Base-by-base conservation (phyloP, 2,888 invertebrate genomes). In the Acanthosoma haemorrhoidale region DNA sequence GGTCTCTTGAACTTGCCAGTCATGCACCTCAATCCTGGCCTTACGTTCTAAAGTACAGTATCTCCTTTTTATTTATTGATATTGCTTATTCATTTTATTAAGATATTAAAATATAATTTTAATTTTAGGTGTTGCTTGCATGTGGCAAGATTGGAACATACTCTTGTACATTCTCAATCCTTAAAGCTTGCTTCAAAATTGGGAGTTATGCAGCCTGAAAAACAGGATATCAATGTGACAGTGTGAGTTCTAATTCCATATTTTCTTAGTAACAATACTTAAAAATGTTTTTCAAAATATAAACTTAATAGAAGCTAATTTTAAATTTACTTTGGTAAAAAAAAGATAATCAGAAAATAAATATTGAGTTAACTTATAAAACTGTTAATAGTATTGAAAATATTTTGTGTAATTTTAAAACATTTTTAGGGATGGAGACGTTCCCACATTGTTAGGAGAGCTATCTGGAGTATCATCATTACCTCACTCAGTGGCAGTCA, bases 11-110 rank as follows among this genome's bases (percentile, higher is more conserved):
- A 78, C 84, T 96, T 6, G 96, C 94, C 4, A 93, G 94, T 39
- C 94, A 95, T 77, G 92, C 95, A 29, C 86, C 92, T 16, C 92
- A 94, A 75, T 96, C 96, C 77, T 97, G 97, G 97, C 91, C 92
- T 73, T 95, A 97, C 78, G 92, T 97, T 72, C 94, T 98, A 79
- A 88, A 91, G 77, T 84, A 76, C 75, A 77, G 8, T 25, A 6
- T 11, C 36, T 57, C n/a, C n/a, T 6, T n/a, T 4, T 18, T 3
- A n/a, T 16, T 2, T 25, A 31, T 21, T 8, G 21, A 58, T 13
- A 21, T 16, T 1, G 11, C 11, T 43, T 13, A 51, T 29, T n/a
- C 29, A 25, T 41, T 41, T 1, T 59, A 29, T 59, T 18, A 31
- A 36, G 9, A 1, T 25, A 18, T 15, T 15, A 15, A 67, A 34